Evolutionary conservation across 2,797 vertebrate genomes (phyloP).

Genomic region (Eospalax fontanierii): DNA sequence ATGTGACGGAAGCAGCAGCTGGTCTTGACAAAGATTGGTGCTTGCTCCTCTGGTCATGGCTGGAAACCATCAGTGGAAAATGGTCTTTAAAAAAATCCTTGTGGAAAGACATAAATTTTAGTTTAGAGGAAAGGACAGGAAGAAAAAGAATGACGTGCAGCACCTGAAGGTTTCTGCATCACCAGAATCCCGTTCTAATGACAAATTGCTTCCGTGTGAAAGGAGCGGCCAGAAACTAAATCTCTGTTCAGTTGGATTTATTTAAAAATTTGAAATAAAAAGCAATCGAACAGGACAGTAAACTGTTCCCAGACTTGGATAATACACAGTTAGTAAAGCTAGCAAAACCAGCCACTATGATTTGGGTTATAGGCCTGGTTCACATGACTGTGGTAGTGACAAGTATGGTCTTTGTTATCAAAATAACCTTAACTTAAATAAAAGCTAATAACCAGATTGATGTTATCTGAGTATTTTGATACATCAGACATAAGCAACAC

Average conservation of each 20-base stretch:
- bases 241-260: slow-evolving; percentile 32
- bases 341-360: no score
- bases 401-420: background rate
- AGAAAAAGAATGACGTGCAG: background rate
- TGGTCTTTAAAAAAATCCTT: background rate
- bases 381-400: background rate
- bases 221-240: background rate
- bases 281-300: background rate
- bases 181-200: slow-evolving; percentile 29
- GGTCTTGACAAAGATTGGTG: background rate
- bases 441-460: background rate
- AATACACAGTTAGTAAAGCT: background rate
- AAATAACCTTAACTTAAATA: slow-evolving; percentile 7
- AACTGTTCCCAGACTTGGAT: background rate
- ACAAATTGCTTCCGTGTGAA: slow-evolving; percentile 65
- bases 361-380: background rate
- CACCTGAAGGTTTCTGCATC: slow-evolving; percentile 26
- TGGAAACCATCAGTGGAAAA: slow-evolving; percentile 72
- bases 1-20: background rate
- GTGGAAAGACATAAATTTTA: slow-evolving; percentile 56
- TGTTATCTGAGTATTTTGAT: background rate
- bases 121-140: slow-evolving; percentile 41
- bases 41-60: slow-evolving; percentile 6
- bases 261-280: slow-evolving; percentile 29
- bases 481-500: background rate